Base-by-base conservation (phyloP, 2,797 vertebrate genomes). In the Falco rusticolus region DNA sequence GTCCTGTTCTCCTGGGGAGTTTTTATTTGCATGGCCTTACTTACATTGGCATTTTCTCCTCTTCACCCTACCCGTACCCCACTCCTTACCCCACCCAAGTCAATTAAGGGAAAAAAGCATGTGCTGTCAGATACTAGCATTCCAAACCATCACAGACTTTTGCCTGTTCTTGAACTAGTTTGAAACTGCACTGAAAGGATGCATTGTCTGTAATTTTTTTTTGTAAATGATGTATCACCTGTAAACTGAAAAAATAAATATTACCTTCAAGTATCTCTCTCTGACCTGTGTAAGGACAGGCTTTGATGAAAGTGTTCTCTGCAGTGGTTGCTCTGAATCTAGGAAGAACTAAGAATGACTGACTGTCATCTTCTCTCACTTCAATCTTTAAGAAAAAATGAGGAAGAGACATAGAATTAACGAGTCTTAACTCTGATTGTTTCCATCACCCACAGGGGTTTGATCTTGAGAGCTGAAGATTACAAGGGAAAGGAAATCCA, bases 161-260 rank as follows among this genome's bases (percentile, higher is more conserved):
- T 97, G 98, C 97, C 97, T 98, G 97, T 98, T 98, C 89, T 96
- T 95, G 96, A 95, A 95, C 94, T 96, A 97, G 97, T 96, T 96
- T 97, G 96, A 98, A 98, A 97, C 96, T 98, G 97, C 98, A 98
- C 98, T 98, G 98, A 98, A 97, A 98, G 96, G 97, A 97, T 98
- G 95, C 96, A 93, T 97, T 97, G 97, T 98, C 97, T 98, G 97
- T 98, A 96, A 94, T 97, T 96, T 97, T 97, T 37, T 57, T 98
- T 98, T 98, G 97, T 98, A 98, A 98, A 98, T 98, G 97, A 98
- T 64, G 84, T 97, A 95, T 97, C 97, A 98, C 95, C 92, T 98
- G 98, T 98, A 98, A 98, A 98, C 97, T 97, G 96, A 97, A 94
- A 93, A 97, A 98, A 98, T 98, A 98, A 98, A 98, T 97, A 97